phyloP scores from a whole-genome alignment of 1,140 invertebrate species.

The Sinella curviseta region DNA sequence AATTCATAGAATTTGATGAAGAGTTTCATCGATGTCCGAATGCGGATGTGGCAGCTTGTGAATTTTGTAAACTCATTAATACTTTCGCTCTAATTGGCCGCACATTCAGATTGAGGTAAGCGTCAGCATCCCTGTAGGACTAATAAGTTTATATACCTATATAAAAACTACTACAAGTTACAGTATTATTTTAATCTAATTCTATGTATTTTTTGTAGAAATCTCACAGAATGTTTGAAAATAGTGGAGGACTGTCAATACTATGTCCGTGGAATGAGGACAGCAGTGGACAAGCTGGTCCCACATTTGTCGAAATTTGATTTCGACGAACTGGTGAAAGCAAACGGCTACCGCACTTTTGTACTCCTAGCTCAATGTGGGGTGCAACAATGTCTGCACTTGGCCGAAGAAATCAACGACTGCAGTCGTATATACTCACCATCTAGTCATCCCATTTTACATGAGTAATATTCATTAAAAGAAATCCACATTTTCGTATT shows the following conservation, averaged over 20 bases:
- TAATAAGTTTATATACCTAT: neutral
- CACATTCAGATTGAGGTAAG: constrained; percentile 45
- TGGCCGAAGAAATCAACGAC: constrained; percentile 44
- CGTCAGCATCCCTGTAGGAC: too few relatives aligned
- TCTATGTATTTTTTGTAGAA: constrained; percentile 32
- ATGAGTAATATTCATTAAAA: constrained; percentile 45
- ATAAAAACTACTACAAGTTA: neutral
- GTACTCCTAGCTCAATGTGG: constrained; percentile 33
- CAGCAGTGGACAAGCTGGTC: constrained; percentile 37
- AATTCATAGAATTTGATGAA: constrained; percentile 15
- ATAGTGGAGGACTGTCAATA: constrained; percentile 41
- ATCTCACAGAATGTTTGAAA: constrained; percentile 34
- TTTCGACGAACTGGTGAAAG: constrained; percentile 45
- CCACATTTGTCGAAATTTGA: constrained; percentile 44
- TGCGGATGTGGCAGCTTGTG: constrained; percentile 46
- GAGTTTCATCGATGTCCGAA: constrained; percentile 46
- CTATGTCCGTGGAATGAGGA: constrained; percentile 33
- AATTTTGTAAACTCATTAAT: constrained; percentile 47
- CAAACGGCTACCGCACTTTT: constrained; percentile 47
- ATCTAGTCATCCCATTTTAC: constrained; percentile 34
- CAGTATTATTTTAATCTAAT: neutral
- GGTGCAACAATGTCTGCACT: constrained; percentile 43
- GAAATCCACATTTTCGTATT: too few relatives aligned
- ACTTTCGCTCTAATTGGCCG: constrained; percentile 40
- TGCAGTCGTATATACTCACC: constrained; percentile 38